Evolutionary conservation across 2,113 vertebrate genomes (phyloP), one percentile per base, ranked within the genome.

Genomic region (Perca flavescens): DNA sequence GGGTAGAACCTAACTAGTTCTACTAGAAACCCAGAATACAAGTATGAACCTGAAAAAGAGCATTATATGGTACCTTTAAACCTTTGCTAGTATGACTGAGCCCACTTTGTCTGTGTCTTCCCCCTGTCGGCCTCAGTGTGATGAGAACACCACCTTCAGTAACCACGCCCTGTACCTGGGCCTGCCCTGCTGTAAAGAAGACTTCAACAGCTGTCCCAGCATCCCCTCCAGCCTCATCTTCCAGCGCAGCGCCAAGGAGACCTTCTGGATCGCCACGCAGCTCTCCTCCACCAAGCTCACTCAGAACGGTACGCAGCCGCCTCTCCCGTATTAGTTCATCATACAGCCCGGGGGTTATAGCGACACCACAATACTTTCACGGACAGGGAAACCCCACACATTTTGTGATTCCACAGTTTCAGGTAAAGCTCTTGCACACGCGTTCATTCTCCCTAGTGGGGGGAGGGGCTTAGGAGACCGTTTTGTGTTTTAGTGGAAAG

Each of bases 201-300:
- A 99, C 93, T 96, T 96, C 90, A 97, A 95, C 6, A 96, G 97
- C 91, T 97, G 97, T 15, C 96, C 97, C 86, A 97, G 96, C 93
- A 94, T 97, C 87, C 97, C 98, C 7, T 97, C 98, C 87, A 97
- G 97, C 93, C 97, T 98, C 90, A 96, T 99, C 86, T 99, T 99
- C 94, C 98, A 99, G 93, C 97, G 98, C 90, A 99, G 97, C 94
- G 92, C 95, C 93, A 99, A 98, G 92, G 98, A 99, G 94, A 96
- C 94, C 21, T 97, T 99, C 90, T 99, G 97, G 88, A 97, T 99
- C 93, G 97, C 96, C 92, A 99, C 98, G 0, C 97, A 99, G 91
- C 97, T 99, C 9, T 99, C 97, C 65, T 99, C 98, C 86, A 99
- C 98, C 88, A 99, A 99, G 93, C 96, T 99, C 83, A 99, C 98